These are phyloP conservation scores for Maconellicoccus hirsutus DNA, from an alignment of 1,140 invertebrate genomes.

Conservation along the genomic window DNA sequence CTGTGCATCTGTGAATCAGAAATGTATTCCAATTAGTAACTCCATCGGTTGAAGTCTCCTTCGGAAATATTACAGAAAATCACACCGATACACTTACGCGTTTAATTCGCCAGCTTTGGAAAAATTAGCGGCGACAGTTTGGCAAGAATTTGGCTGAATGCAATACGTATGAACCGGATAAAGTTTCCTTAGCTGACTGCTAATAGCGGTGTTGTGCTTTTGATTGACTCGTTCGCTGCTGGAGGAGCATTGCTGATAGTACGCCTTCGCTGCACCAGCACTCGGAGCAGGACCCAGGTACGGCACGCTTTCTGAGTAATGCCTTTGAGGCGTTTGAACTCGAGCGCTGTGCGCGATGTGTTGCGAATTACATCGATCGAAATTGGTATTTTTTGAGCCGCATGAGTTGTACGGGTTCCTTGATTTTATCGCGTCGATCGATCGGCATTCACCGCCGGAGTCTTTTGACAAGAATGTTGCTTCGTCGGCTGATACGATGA, in stretches of 20 bases:
- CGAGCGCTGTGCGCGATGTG: constrained; percentile 66
- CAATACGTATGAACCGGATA: constrained; percentile 49
- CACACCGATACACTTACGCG: no score
- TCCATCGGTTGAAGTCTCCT: no score
- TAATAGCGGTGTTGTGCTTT: constrained; percentile 33
- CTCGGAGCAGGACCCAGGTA: constrained; percentile 40
- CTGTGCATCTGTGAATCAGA: constrained; percentile 24
- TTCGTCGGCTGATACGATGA: constrained; percentile 37
- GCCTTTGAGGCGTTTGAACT: constrained; percentile 65
- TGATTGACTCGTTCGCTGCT: constrained; percentile 4
- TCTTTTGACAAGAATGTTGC: constrained; percentile 26
- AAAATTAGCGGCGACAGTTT: no score
- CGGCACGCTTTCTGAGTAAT: constrained; percentile 65
- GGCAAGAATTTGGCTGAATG: constrained; percentile 31
- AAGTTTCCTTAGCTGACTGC: constrained; percentile 38
- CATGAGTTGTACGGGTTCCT: constrained; percentile 45
- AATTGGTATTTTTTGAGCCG: constrained; percentile 27
- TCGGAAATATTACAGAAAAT: no score
- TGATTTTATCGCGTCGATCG: constrained; percentile 44
- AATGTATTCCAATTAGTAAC: no score
- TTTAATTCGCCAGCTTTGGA: no score
- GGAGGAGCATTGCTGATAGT: constrained; percentile 13
- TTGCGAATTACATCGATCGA: constrained; percentile 35
- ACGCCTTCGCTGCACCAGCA: not conserved
- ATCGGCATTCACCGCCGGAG: not conserved